Evolutionary conservation across 2,888 invertebrate genomes (phyloP), one percentile per base, ranked within the genome.

Genomic region (Urechis unicinctus): DNA sequence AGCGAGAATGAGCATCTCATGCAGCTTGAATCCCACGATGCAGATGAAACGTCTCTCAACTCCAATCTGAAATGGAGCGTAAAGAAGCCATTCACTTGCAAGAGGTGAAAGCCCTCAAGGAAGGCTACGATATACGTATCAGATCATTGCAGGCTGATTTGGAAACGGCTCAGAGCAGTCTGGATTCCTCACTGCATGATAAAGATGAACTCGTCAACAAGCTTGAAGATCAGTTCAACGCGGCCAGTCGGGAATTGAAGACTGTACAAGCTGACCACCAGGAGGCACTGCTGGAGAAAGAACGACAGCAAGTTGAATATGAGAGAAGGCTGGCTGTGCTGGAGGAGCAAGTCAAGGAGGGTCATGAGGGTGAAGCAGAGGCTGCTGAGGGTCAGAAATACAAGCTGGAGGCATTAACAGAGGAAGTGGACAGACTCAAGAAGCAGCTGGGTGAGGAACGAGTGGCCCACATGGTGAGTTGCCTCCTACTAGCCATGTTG

Each of bases 51-150:
- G 17, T 9, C 9, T 36, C 17, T 36, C 36, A 17, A 36, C 9
- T n/a, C n/a, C n/a, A n/a, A 29, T 17, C 45, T 3, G 57, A 60
- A 36, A 36, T 57, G 43, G 41, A 49, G 22, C 50, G 50, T 1
- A 48, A 36, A 43, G 59, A 53, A 26, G 36, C 25, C 31, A 43
- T 25, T 31, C 54, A 43, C 46, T 17, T 24, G 21, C 55, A 41
- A 3, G 59, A 61, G 29, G 47, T 61, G 0, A 47, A 55, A 13
- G 52, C 57, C n/a, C 46, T 61, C 17, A 54, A 57, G 1, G 57
- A 61, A 25, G 55, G 61, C 4, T 57, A 60, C 46, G 57, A 61
- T 22, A 58, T 59, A 22, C 50, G 59, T 3, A 58, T 59, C 44
- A 49, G 50, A 9, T 59, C 59, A 3, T 52, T 59, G 24, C 57